These are phyloP conservation scores for Phrynosoma platyrhinos DNA, from an alignment of 2,113 vertebrate species.

Conservation along the genomic window DNA sequence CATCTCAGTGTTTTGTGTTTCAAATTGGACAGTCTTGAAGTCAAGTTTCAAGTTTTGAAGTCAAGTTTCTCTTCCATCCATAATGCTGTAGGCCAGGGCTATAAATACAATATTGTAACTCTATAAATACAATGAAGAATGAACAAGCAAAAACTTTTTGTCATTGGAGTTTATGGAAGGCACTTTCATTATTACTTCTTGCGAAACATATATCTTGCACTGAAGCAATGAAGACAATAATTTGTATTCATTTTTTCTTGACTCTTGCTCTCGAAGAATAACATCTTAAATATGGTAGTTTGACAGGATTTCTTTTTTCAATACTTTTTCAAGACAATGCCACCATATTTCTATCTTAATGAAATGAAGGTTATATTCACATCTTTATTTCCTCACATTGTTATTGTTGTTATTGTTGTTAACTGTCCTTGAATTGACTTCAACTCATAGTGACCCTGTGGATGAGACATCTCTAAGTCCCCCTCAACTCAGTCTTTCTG, in stretches of 20 bases:
- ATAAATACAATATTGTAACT: neutral
- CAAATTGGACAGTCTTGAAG: neutral
- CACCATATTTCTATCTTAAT: slow-evolving; percentile 46
- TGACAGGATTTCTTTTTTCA: slow-evolving; percentile 61
- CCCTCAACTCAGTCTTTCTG: no score
- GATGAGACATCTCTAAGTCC: no score
- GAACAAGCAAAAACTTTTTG: slow-evolving; percentile 51
- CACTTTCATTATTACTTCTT: slow-evolving; percentile 70
- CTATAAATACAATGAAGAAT: neutral
- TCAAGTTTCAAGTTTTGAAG: neutral
- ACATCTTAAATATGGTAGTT: slow-evolving; percentile 46
- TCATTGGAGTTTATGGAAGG: slow-evolving; percentile 60
- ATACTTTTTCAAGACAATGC: slow-evolving; percentile 46
- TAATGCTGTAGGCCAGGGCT: neutral
- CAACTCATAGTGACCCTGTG: no score
- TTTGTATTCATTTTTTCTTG: slow-evolving; percentile 64
- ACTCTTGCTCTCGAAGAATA: slow-evolving; percentile 13
- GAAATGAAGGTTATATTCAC: slow-evolving; percentile 47
- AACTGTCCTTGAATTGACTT: no score
- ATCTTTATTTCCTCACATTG: neutral
- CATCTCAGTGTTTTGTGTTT: neutral
- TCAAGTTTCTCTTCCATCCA: neutral
- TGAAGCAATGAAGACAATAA: slow-evolving; percentile 6
- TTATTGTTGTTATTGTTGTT: no score
- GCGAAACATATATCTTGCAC: slow-evolving; percentile 57